Percentiles rank a stretch among this genome's conserved stretches.
phyloP scores from a whole-genome alignment of 2,797 vertebrate species.

The Carapus acus region DNA sequence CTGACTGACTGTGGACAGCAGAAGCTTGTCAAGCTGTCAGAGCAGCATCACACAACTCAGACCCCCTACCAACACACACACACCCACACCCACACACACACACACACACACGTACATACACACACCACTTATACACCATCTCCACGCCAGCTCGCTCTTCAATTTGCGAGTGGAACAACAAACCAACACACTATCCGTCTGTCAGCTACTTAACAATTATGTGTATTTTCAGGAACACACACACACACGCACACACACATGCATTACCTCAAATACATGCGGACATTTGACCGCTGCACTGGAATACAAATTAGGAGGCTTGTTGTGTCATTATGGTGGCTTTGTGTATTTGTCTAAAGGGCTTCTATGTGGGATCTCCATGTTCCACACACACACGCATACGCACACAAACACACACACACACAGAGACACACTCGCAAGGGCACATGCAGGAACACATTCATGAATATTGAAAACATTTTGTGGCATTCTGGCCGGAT shows the following conservation, averaged over 20 bases:
- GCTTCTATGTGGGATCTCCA: slow-evolving; percentile 1
- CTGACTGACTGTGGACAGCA: slow-evolving; percentile 60
- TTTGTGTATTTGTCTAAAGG: slow-evolving; percentile 22
- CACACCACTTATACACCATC: slow-evolving; percentile 37
- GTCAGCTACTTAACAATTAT: slow-evolving; percentile 18
- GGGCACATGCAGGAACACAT: too few species aligned
- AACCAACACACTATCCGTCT: slow-evolving; percentile 23
- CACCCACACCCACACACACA: slow-evolving; percentile 2
- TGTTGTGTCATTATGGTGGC: background rate
- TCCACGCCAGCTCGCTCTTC: slow-evolving; percentile 41
- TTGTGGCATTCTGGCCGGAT: slow-evolving; percentile 54
- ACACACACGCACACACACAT: background rate
- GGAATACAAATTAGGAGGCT: slow-evolving; percentile 8
- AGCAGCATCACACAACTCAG: slow-evolving; percentile 25
- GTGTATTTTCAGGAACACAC: slow-evolving; percentile 10
- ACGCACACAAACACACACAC: slow-evolving; percentile 9
- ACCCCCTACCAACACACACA: background rate
- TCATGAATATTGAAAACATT: slow-evolving; percentile 68
- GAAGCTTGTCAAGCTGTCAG: slow-evolving; percentile 58
- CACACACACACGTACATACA: slow-evolving; percentile 14
- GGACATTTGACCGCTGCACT: slow-evolving; percentile 12
- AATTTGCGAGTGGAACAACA: slow-evolving; percentile 53
- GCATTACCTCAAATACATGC: slow-evolving; percentile 1
- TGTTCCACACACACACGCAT: slow-evolving; percentile 2
- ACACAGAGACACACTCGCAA: background rate